Percentiles rank a stretch among this genome's conserved stretches.
Conservation (phyloP, 2,888 invertebrate species). For the Drosophila tanythrix region DNA sequence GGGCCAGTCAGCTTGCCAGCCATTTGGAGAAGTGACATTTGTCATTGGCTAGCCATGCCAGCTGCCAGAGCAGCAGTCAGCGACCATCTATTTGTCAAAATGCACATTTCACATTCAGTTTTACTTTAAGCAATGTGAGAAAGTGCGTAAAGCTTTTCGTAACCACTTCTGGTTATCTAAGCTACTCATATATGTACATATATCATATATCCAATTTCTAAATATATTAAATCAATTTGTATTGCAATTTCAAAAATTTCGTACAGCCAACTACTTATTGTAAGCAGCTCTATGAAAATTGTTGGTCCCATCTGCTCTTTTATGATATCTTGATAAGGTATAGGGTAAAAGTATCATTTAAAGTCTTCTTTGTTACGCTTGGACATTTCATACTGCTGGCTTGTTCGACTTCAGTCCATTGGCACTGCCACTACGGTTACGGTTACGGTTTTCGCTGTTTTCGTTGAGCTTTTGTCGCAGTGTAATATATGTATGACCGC, state of each 20-base stretch:
- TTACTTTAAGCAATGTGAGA: not conserved
- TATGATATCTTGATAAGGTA: not conserved
- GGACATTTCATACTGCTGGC: too few species aligned
- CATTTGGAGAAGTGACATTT: conserved; percentile 38
- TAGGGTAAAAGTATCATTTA: not conserved
- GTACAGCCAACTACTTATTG: not conserved
- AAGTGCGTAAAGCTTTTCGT: not conserved
- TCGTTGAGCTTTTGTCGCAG: conserved; percentile 15
- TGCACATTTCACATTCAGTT: conserved; percentile 16
- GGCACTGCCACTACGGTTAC: not conserved
- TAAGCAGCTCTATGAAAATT: not conserved
- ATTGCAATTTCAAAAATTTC: not conserved
- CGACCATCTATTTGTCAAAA: not conserved
- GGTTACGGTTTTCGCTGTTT: not conserved
- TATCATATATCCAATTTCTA: not conserved
- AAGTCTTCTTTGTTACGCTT: not conserved
- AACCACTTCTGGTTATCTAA: not conserved
- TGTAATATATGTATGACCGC: conserved; percentile 9
- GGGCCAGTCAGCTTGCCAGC: conserved; percentile 33
- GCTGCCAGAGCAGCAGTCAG: not conserved
- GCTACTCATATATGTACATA: not conserved
- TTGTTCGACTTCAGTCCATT: not conserved
- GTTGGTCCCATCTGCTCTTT: not conserved
- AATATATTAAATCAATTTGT: not conserved
- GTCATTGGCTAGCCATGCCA: conserved; percentile 24